Conservation (phyloP, 2,888 invertebrate genomes). For the Meloe dianella region DNA sequence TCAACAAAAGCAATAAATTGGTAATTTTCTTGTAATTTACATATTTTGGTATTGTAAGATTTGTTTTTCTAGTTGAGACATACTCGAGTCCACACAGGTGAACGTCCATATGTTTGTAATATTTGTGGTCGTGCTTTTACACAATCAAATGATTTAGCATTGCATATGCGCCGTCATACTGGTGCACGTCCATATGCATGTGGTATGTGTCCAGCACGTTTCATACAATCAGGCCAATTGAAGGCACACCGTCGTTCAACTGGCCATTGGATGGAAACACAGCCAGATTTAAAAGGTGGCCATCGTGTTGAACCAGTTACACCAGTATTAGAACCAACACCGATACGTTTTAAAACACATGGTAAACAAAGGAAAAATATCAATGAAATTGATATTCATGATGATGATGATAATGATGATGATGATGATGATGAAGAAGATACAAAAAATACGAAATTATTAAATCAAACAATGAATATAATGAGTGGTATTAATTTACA, state of each 20-base stretch:
- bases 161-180: slow-evolving; percentile 74
- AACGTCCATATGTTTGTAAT: slow-evolving; percentile 59
- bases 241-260: slow-evolving; percentile 69
- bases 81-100: slow-evolving; percentile 59
- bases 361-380: slow-evolving; percentile 44
- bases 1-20: slow-evolving; percentile 60
- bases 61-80: slow-evolving; percentile 53
- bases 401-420: slow-evolving; percentile 23
- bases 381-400: slow-evolving; percentile 33
- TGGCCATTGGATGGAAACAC: slow-evolving; percentile 64
- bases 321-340: slow-evolving; percentile 53
- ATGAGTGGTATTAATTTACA: slow-evolving; percentile 49
- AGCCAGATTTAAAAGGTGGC: slow-evolving; percentile 58
- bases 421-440: slow-evolving; percentile 20
- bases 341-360: slow-evolving; percentile 57
- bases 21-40: slow-evolving; percentile 44
- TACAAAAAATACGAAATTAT: slow-evolving; percentile 25
- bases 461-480: slow-evolving; percentile 45
- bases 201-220: slow-evolving; percentile 71
- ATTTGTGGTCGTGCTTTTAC: slow-evolving; percentile 64
- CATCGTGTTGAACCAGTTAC: slow-evolving; percentile 58
- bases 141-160: slow-evolving; percentile 73
- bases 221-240: slow-evolving; percentile 68
- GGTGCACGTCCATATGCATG: slow-evolving; percentile 72
- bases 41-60: background rate